Conservation (phyloP, 2,888 invertebrate species). For the Bhutanitis thaidina region DNA sequence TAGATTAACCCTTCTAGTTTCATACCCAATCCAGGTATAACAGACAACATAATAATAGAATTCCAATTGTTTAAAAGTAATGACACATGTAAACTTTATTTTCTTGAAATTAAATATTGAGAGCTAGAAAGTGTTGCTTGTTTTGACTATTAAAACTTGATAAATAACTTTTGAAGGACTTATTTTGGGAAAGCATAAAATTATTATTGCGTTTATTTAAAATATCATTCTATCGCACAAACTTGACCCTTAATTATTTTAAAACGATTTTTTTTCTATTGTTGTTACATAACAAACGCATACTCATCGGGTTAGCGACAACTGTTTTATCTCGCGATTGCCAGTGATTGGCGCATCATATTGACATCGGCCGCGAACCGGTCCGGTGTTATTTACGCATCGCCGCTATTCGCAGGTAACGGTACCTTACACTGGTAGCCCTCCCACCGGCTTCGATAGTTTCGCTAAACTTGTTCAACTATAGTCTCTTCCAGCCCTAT, state of each 20-base stretch:
- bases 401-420: slow-evolving; percentile 60
- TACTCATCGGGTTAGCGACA: slow-evolving; percentile 2
- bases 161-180: too few relatives aligned
- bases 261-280: background rate
- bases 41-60: too few relatives aligned
- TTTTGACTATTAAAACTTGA: too few relatives aligned
- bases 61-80: too few relatives aligned
- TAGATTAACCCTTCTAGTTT: too few relatives aligned
- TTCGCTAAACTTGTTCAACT: slow-evolving; percentile 52
- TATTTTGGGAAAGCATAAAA: too few relatives aligned
- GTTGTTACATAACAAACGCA: background rate
- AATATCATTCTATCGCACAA: background rate
- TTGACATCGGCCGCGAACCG: slow-evolving; percentile 52
- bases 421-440: slow-evolving; percentile 53
- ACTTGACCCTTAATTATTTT: slow-evolving; percentile 2
- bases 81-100: too few relatives aligned
- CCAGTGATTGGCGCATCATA: slow-evolving; percentile 37
- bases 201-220: too few relatives aligned
- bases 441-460: slow-evolving; percentile 49
- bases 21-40: too few relatives aligned
- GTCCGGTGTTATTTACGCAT: slow-evolving; percentile 61
- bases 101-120: too few relatives aligned
- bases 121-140: too few relatives aligned
- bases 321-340: slow-evolving; percentile 26
- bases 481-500: background rate